Conservation (phyloP, 1,140 invertebrate genomes). For the Zaprionus africanus region DNA sequence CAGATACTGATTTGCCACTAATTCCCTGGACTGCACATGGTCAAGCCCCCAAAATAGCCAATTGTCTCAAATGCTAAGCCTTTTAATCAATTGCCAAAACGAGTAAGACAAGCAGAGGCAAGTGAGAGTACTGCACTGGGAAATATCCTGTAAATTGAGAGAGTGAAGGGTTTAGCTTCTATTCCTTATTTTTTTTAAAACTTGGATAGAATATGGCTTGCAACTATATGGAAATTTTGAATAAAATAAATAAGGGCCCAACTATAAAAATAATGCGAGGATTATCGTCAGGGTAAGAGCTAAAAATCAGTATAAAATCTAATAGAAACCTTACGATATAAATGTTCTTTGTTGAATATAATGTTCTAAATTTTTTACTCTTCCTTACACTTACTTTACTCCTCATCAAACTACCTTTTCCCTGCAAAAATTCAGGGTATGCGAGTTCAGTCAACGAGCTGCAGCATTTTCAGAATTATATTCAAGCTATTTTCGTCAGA, state of each 20-base stretch:
- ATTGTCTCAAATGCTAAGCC: constrained; percentile 78
- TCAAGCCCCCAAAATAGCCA: constrained; percentile 47
- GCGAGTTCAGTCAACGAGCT: background rate
- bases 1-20: constrained; percentile 72
- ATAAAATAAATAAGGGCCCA: too few species aligned
- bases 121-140: background rate
- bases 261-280: too few species aligned
- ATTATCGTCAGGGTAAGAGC: too few species aligned
- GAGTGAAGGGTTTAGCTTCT: too few species aligned
- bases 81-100: constrained; percentile 78
- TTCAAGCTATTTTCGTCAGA: constrained; percentile 39
- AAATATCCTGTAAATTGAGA: background rate
- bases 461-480: constrained; percentile 21
- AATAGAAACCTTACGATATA: too few species aligned
- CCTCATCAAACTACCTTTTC: background rate
- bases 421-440: constrained; percentile 12
- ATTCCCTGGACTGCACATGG: constrained; percentile 41
- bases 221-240: too few species aligned
- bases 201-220: too few species aligned
- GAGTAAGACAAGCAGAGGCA: constrained; percentile 14
- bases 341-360: background rate
- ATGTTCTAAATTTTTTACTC: background rate
- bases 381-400: background rate
- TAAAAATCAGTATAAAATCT: too few species aligned
- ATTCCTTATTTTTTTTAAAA: too few species aligned